These are phyloP conservation scores for Oxyura jamaicensis DNA, from an alignment of 2,113 vertebrate genomes.

Conservation along the genomic window DNA sequence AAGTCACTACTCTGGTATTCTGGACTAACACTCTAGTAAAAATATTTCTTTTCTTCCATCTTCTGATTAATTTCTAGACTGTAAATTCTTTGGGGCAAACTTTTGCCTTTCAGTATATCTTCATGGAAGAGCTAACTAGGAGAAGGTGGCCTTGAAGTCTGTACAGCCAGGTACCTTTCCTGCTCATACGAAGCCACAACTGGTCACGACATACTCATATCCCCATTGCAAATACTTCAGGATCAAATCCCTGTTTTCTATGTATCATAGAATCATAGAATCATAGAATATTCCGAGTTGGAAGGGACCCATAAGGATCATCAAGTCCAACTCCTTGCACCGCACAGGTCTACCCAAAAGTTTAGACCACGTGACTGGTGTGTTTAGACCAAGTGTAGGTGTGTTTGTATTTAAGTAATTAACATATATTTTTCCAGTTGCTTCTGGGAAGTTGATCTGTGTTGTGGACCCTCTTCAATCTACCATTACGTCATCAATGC, in stretches of 20 bases:
- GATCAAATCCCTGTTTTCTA: neutral
- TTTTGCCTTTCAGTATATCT: neutral
- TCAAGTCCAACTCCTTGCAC: too few relatives aligned
- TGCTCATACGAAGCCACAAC: neutral
- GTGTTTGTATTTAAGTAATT: neutral
- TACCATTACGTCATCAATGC: neutral
- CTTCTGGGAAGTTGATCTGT: neutral
- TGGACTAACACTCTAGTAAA: neutral
- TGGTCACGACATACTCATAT: neutral
- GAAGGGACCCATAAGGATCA: too few relatives aligned
- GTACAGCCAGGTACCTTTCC: fast-evolving
- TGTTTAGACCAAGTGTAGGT: too few relatives aligned
- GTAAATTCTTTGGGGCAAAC: neutral
- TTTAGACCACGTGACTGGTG: too few relatives aligned
- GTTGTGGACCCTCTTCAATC: too few relatives aligned
- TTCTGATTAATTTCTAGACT: neutral
- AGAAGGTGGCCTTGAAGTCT: neutral
- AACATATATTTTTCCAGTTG: neutral
- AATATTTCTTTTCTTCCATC: neutral
- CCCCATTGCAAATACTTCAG: neutral
- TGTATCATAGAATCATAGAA: too few relatives aligned
- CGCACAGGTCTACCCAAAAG: too few relatives aligned
- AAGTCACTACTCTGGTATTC: neutral
- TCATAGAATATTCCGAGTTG: too few relatives aligned
- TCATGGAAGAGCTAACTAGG: fast-evolving